phyloP scores from a whole-genome alignment of 2,797 vertebrate genomes.

The Triplophysa bombifrons region DNA sequence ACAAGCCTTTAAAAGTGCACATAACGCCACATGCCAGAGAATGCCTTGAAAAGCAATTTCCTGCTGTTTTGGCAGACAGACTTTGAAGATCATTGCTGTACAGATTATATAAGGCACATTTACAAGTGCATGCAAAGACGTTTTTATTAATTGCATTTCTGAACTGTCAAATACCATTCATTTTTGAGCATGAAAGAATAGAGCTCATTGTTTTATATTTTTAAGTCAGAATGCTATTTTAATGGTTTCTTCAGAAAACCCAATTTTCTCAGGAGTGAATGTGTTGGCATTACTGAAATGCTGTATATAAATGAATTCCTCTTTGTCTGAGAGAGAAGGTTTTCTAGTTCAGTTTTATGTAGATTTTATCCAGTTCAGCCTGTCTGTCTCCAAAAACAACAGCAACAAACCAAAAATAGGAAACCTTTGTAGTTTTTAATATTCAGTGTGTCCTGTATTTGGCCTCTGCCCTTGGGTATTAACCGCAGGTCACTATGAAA shows the following conservation, averaged over 20 bases:
- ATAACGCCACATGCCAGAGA: slow-evolving; percentile 31
- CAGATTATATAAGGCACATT: slow-evolving; percentile 41
- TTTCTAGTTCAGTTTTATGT: neutral
- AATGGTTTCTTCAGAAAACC: neutral
- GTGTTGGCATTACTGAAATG: neutral
- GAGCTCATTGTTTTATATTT: slow-evolving; percentile 14
- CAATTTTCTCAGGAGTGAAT: slow-evolving; percentile 10
- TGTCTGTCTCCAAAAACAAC: slow-evolving; percentile 1
- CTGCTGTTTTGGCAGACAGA: slow-evolving; percentile 37
- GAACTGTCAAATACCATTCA: slow-evolving; percentile 23
- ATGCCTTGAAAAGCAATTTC: slow-evolving; percentile 51
- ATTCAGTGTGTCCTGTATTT: slow-evolving; percentile 16
- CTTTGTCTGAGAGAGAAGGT: slow-evolving; percentile 3
- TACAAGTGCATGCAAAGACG: slow-evolving; percentile 17
- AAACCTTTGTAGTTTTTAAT: slow-evolving; percentile 19
- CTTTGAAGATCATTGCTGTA: slow-evolving; percentile 28
- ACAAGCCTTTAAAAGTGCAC: slow-evolving; percentile 35
- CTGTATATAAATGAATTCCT: slow-evolving; percentile 5
- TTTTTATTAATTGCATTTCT: neutral
- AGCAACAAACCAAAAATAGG: slow-evolving; percentile 11
- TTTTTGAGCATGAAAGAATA: slow-evolving; percentile 34
- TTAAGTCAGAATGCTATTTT: slow-evolving; percentile 13
- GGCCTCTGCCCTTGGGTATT: neutral
- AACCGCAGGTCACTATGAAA: slow-evolving; percentile 7
- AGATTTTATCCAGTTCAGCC: neutral